These are phyloP conservation scores for Sphyrna mokarran DNA, from an alignment of 2,113 vertebrate genomes.

Conservation along the genomic window DNA sequence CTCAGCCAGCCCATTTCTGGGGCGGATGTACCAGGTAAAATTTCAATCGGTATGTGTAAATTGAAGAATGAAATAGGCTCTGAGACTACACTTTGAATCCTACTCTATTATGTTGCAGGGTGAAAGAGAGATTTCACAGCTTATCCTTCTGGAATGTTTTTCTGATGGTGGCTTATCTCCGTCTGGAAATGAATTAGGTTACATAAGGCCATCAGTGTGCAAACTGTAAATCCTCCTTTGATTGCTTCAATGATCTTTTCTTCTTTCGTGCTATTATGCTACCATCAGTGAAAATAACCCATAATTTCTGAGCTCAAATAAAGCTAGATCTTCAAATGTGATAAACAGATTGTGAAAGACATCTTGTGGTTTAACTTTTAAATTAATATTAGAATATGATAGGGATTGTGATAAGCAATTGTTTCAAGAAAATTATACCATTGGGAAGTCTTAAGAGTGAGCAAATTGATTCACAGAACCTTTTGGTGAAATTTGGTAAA, in stretches of 20 bases:
- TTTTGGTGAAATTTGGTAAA: not conserved
- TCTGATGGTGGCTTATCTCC: not conserved
- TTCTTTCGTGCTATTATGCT: not conserved
- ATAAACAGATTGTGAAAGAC: not conserved
- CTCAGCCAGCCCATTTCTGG: too few species aligned
- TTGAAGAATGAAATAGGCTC: not conserved
- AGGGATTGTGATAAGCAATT: not conserved
- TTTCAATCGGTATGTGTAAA: not conserved
- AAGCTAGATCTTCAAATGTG: not conserved
- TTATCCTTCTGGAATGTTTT: not conserved
- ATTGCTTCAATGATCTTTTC: not conserved
- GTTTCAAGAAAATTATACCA: not conserved
- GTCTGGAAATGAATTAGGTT: not conserved
- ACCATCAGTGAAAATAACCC: not conserved
- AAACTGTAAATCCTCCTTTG: not conserved
- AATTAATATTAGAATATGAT: not conserved
- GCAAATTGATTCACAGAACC: not conserved
- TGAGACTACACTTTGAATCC: not conserved
- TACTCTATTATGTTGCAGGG: not conserved
- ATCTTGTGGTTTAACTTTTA: not conserved
- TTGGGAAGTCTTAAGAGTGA: not conserved
- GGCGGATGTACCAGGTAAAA: too few species aligned
- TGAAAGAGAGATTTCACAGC: not conserved
- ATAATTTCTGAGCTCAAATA: not conserved
- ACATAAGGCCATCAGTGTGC: not conserved